Conservation (phyloP, 2,113 vertebrate genomes). For the Tympanuchus pallidicinctus region DNA sequence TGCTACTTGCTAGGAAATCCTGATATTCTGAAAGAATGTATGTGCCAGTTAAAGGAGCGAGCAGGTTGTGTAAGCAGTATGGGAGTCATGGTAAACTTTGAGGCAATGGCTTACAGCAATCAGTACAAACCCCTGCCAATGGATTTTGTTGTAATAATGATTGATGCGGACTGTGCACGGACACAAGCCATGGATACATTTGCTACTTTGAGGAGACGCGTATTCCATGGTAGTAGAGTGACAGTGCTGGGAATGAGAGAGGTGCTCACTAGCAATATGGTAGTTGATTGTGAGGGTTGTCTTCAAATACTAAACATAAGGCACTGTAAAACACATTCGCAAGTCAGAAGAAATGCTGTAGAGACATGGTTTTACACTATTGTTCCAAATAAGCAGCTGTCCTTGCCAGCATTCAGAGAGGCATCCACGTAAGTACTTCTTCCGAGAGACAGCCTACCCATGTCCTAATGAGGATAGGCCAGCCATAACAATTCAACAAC, state of each 20-base stretch:
- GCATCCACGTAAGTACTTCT: rapidly evolving
- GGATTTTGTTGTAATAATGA: too few species aligned
- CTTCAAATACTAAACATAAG: neutral
- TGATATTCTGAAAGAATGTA: neutral
- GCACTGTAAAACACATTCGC: neutral
- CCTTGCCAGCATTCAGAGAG: neutral
- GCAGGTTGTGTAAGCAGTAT: too few species aligned
- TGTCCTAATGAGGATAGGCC: neutral
- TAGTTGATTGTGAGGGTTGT: neutral
- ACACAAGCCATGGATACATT: too few species aligned
- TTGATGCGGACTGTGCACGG: too few species aligned
- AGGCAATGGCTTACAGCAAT: too few species aligned
- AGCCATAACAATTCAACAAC: neutral
- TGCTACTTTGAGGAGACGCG: neutral
- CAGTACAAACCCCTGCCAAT: too few species aligned
- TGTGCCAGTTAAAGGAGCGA: too few species aligned
- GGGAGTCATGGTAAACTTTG: too few species aligned
- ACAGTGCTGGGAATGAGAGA: neutral
- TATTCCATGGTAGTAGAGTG: neutral
- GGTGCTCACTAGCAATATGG: neutral
- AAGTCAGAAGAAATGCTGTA: neutral
- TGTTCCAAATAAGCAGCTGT: neutral
- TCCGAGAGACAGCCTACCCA: neutral
- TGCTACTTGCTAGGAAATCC: neutral
- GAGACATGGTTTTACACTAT: neutral